These are phyloP conservation scores for Paramisgurnus dabryanus DNA, from an alignment of 2,113 vertebrate genomes.

Conservation along the genomic window DNA sequence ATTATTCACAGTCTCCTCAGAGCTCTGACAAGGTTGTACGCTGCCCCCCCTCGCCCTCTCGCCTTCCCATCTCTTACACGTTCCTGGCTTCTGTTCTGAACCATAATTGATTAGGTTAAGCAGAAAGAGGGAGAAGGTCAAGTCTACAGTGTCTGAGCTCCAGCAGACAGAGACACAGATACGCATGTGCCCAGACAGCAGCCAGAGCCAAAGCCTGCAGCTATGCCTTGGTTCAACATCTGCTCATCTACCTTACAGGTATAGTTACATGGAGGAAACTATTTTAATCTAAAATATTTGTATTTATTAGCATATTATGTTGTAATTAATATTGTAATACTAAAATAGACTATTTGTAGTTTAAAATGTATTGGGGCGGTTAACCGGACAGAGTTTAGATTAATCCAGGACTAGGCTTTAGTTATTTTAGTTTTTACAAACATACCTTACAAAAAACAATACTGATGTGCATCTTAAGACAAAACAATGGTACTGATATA, in stretches of 20 bases:
- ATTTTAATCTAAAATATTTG: too few species aligned
- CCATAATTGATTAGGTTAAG: conserved; percentile 81
- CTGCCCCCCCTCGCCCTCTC: conserved; percentile 53
- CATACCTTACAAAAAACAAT: too few species aligned
- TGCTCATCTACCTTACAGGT: conserved; percentile 26
- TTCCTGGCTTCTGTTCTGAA: conserved; percentile 71
- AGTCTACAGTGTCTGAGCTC: conserved; percentile 61
- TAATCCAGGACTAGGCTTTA: too few species aligned
- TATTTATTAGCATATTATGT: too few species aligned
- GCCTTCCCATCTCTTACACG: conserved; percentile 19
- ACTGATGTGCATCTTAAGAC: too few species aligned
- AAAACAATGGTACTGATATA: too few species aligned
- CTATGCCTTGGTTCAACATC: conserved; percentile 48
- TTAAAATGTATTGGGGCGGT: too few species aligned
- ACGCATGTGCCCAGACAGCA: conserved; percentile 45
- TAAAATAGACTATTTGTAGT: too few species aligned
- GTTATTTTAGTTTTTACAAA: too few species aligned
- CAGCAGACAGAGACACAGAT: conserved; percentile 13
- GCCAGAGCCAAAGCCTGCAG: conserved; percentile 36
- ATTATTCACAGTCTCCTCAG: conserved; percentile 77
- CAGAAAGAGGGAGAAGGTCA: conserved; percentile 73
- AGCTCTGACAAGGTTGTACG: conserved; percentile 72
- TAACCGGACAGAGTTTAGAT: too few species aligned
- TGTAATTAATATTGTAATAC: too few species aligned
- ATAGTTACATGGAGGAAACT: too few species aligned